phyloP scores from a whole-genome alignment of 2,113 vertebrate species.

The Scartelaos histophorus region DNA sequence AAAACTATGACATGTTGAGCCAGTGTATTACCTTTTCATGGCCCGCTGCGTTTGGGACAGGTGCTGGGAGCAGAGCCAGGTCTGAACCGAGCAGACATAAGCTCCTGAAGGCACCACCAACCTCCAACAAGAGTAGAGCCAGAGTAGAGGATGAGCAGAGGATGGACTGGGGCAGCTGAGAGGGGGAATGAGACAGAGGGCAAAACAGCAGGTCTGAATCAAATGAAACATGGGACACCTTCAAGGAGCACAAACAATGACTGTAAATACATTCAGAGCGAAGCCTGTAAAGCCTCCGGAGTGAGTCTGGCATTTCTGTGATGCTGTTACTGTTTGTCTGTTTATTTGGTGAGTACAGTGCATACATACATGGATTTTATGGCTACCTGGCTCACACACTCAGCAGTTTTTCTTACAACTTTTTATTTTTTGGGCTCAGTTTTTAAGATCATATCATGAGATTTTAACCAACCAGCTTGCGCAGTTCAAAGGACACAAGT shows the following conservation, averaged over 20 bases:
- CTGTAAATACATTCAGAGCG: too few relatives aligned
- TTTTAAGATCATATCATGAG: too few relatives aligned
- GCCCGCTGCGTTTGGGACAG: conserved; percentile 2
- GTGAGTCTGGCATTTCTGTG: neutral
- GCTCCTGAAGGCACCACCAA: conserved; percentile 5
- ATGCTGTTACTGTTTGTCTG: neutral
- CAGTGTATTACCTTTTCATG: neutral
- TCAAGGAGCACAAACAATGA: neutral
- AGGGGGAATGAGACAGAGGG: neutral
- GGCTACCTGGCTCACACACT: too few relatives aligned
- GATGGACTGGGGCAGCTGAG: neutral
- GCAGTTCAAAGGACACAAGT: too few relatives aligned
- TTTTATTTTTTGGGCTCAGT: too few relatives aligned
- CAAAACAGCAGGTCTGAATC: neutral
- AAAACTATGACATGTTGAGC: neutral
- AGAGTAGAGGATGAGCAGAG: neutral
- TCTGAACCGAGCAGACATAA: neutral
- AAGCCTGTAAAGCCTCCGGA: too few relatives aligned
- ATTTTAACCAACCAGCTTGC: too few relatives aligned
- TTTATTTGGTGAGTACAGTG: neutral
- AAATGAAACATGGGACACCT: neutral
- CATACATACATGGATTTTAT: too few relatives aligned
- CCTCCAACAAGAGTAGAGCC: neutral
- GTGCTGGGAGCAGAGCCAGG: conserved; percentile 5
- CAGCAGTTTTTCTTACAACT: too few relatives aligned